Percentiles rank a stretch among this genome's conserved stretches.
Conservation (phyloP, 2,113 vertebrate genomes). For the Nothobranchius kuhntae region DNA sequence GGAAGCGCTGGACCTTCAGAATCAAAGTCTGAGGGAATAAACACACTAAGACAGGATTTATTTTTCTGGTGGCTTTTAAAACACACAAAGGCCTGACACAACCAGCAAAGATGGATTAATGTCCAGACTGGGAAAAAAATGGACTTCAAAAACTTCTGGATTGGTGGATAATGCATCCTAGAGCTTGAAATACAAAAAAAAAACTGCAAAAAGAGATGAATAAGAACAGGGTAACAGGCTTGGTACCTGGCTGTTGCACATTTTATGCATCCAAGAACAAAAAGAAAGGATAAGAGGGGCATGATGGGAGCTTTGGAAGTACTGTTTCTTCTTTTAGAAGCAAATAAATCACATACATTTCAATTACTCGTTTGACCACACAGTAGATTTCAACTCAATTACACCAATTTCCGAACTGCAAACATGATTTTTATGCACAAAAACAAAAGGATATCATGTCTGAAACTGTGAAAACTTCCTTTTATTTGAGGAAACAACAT, state of each 20-base stretch:
- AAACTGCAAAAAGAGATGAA: conserved; percentile 49
- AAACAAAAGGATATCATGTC: conserved; percentile 5
- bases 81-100: background rate
- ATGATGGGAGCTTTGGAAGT: conserved; percentile 2
- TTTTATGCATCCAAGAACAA: conserved; percentile 18
- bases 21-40: conserved; percentile 4
- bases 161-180: background rate
- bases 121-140: conserved; percentile 13
- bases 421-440: conserved; percentile 10
- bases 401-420: background rate
- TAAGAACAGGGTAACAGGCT: conserved; percentile 50
- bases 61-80: conserved; percentile 1
- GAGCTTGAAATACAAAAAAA: conserved; percentile 21
- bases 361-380: conserved; percentile 2
- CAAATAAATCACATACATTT: conserved; percentile 20
- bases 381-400: background rate
- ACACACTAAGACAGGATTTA: background rate
- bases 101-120: background rate
- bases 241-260: conserved; percentile 56
- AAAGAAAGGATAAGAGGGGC: background rate
- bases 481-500: conserved; percentile 7
- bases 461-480: conserved; percentile 46
- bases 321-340: background rate
- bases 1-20: background rate
- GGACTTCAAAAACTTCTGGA: conserved; percentile 35